Base-by-base conservation (phyloP, 2,113 vertebrate genomes). In the Anguilla japonica region DNA sequence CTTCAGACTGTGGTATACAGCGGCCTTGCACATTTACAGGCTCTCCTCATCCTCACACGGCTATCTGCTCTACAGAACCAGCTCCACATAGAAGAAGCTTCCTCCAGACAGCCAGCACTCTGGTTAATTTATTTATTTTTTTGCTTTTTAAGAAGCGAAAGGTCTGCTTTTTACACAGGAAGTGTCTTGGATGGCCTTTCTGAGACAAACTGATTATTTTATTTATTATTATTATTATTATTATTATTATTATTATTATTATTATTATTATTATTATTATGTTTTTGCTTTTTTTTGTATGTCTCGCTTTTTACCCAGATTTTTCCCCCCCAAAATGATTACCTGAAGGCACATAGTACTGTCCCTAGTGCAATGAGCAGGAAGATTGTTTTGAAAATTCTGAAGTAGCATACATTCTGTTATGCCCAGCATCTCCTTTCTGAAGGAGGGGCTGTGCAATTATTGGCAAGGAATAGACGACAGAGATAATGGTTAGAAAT, bases 341-440 rank as follows among this genome's bases (percentile, higher is more conserved):
- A 87, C 87, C 41, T 14, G 84, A 88, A 87, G 82, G 89, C 80
- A 81, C 89, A 89, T 6, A 26, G 50, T 60, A 26, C 56, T 18
- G 40, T 67, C 79, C 26, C 26, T 56, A 46, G 79, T 67, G 83
- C 90, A 91, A 92, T 82, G 92, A 91, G 88, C 91, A 88, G 87
- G 87, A 89, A 86, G 88, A 87, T 85, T 87, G 91, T 91, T 86
- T 87, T 83, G 89, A 92, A 92, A 86, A 89, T 90, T 88, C 89
- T 89, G 91, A 90, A 82, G 89, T 93, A 86, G 91, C 84, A 87
- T 63, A 89, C 85, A 88, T 87, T 88, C 80, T 85, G 83, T 90
- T 86, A 85, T 89, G 18, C 40, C 22, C 81, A 75, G 29, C 14
- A 80, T 84, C 80, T 86, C 75, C 50, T 88, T 89, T 85, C 39